These are phyloP conservation scores for Mus spretus DNA, from an alignment of 2,797 vertebrate species.

Conservation along the genomic window DNA sequence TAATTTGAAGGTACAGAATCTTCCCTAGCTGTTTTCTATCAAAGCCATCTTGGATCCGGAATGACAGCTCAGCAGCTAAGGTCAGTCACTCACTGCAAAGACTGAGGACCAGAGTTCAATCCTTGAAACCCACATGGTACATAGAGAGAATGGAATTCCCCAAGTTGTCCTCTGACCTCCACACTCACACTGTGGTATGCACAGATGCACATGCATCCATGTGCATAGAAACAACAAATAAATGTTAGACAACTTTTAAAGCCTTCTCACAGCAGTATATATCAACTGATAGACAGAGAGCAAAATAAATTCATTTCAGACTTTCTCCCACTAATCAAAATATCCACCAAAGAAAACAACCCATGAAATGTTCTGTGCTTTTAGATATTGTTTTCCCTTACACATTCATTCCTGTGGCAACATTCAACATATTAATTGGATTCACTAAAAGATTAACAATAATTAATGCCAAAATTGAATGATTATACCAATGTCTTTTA, in stretches of 20 bases:
- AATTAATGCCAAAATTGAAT: neutral
- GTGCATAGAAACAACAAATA: neutral
- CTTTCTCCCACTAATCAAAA: slow-evolving; percentile 25
- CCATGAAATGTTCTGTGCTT: neutral
- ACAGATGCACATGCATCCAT: neutral
- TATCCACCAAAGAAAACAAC: slow-evolving; percentile 42
- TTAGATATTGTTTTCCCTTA: neutral
- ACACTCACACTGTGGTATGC: neutral
- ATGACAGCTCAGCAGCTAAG: neutral
- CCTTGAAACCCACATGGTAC: neutral
- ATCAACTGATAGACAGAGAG: neutral
- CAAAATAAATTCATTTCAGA: slow-evolving; percentile 67
- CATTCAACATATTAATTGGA: neutral
- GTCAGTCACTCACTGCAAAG: neutral
- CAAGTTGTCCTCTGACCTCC: neutral
- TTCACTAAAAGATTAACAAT: neutral
- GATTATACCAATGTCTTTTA: neutral
- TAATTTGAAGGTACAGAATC: slow-evolving; percentile 48
- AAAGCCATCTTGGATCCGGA: neutral
- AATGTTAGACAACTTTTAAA: neutral
- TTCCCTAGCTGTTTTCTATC: neutral
- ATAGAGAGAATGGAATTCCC: neutral
- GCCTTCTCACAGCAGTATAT: neutral
- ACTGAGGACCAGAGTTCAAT: neutral
- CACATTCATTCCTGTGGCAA: neutral